Base-by-base conservation (phyloP, 2,113 vertebrate genomes). In the Chloropsis cyanopogon region DNA sequence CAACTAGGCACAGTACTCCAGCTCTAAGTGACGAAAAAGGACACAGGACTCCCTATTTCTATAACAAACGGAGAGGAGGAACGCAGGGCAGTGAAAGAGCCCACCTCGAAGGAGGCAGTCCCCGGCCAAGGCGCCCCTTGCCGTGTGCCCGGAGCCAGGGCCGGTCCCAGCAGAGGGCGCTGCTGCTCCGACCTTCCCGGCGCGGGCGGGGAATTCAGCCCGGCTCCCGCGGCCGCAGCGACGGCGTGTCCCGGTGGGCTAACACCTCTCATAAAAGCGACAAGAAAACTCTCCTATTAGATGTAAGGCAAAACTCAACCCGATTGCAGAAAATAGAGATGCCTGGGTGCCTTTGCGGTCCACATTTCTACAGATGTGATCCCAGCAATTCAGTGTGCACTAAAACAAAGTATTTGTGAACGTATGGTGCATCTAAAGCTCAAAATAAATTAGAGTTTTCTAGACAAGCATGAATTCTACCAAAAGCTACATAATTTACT, bases 131-230 rank as follows among this genome's bases (percentile, higher is more conserved):
- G 20, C 7, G 37, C 12, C 39, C 9, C 23, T 4, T 1, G 44
- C 16, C 0, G 23, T 0, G 7, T 2, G 0, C 2, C 35, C 1
- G 8, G 37, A 4, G 1, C 0, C 26, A 0, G 54, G 2, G 3
- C 29, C 2, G 25, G 7, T 6, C 42, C 93, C 96, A 64, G 90
- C 92, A 97, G 95, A 93, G 90, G 93, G 90, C 1, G 95, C 93
- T 96, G 75, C 71, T 37, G 87, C 57, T 35, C 76, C 70, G 15
- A 2, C 28, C 28, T 2, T 2, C 28, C 0, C 11, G 0, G 52
- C 4, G 1, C 5, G 3, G 11, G 1, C 11, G 1, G 4, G 2
- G 8, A 2, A 6, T n/a, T 4, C 3, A 12, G 56, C 19, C 0
- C 18, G 21, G 3, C 8, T 3, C 12, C 8, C 19, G 16, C 1